Percentiles rank a stretch among this genome's conserved stretches.
Evolutionary conservation across 2,888 invertebrate genomes (phyloP).

Genomic region (Drosophila rellima): DNA sequence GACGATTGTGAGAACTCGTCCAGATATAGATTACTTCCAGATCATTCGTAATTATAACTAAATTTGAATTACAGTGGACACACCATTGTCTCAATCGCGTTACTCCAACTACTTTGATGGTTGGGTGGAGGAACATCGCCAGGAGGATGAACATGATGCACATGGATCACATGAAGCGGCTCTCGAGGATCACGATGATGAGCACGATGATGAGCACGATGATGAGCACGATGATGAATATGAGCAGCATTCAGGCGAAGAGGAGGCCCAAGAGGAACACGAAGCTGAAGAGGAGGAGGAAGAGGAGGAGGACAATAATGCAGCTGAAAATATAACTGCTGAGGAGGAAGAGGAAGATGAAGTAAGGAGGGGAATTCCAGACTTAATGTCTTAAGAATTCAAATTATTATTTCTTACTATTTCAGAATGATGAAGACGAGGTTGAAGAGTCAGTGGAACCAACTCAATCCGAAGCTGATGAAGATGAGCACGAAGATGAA

Average conservation of each 20-base stretch:
- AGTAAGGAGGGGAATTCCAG: conserved; percentile 1
- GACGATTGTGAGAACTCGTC: conserved; percentile 89
- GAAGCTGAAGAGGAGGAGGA: conserved; percentile 56
- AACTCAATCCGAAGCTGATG: conserved; percentile 51
- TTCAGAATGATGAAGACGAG: conserved; percentile 39
- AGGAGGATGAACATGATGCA: conserved; percentile 82
- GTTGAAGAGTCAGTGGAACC: conserved; percentile 53
- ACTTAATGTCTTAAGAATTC: no score
- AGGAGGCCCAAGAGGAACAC: conserved; percentile 53
- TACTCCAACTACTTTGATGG: conserved; percentile 92
- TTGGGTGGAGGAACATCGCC: conserved; percentile 88
- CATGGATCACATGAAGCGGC: conserved; percentile 81
- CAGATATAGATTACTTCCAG: neutral
- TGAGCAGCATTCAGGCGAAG: conserved; percentile 61
- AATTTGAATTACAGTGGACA: conserved; percentile 86
- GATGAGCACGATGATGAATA: conserved; percentile 64
- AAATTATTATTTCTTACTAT: neutral
- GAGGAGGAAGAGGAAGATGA: conserved; percentile 70
- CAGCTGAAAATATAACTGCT: conserved; percentile 76
- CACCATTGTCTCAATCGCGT: conserved; percentile 88
- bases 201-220: conserved; percentile 84
- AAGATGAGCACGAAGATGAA: conserved; percentile 40
- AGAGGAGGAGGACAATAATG: conserved; percentile 69
- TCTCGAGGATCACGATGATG: conserved; percentile 82
- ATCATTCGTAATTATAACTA: neutral